phyloP scores from a whole-genome alignment of 2,888 invertebrate species.

The Tortrix viridana region DNA sequence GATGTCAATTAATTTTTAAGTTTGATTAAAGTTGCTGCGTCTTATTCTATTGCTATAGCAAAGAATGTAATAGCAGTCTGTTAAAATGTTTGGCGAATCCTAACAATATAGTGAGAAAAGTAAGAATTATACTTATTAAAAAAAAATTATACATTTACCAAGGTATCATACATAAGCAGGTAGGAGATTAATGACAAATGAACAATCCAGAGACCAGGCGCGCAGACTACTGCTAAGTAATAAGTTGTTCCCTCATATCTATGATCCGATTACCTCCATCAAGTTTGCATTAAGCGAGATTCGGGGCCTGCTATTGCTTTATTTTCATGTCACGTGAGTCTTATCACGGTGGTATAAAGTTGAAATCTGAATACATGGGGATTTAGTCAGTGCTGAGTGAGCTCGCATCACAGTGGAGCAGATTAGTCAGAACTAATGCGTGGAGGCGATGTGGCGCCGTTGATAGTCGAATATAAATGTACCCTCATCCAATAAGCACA shows the following conservation, averaged over 20 bases:
- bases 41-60: too few species aligned
- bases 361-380: neutral
- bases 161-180: constrained; percentile 10
- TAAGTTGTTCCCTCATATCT: constrained; percentile 26
- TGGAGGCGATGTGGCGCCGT: constrained; percentile 4
- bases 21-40: too few species aligned
- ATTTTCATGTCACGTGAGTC: constrained; percentile 2
- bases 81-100: too few species aligned
- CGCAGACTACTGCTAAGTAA: constrained; percentile 17
- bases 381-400: constrained; percentile 11
- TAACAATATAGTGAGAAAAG: too few species aligned
- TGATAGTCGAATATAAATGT: constrained; percentile 15
- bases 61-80: too few species aligned
- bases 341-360: constrained; percentile 13
- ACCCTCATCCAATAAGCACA: neutral
- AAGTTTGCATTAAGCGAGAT: constrained; percentile 33
- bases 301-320: constrained; percentile 4
- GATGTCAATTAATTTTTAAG: too few species aligned
- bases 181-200: constrained; percentile 15
- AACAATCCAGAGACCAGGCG: constrained; percentile 10
- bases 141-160: constrained; percentile 2
- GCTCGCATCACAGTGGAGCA: constrained; percentile 21
- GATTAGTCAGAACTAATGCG: constrained; percentile 36
- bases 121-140: too few species aligned
- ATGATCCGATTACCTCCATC: constrained; percentile 33